Percentiles rank a stretch among this genome's conserved stretches.
Conservation (phyloP, 2,888 invertebrate genomes). For the Dasypolia templi region DNA sequence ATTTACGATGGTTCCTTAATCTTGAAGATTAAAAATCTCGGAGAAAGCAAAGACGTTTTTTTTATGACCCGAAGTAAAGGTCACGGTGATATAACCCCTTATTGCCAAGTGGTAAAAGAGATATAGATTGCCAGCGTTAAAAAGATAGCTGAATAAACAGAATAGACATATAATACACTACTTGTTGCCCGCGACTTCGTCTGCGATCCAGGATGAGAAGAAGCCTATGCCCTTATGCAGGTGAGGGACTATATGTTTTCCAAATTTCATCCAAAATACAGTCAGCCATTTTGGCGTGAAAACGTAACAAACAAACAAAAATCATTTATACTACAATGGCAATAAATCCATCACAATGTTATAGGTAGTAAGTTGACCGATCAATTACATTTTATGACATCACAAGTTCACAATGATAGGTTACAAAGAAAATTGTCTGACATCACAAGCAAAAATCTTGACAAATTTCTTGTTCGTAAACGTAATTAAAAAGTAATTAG, state of each 20-base stretch:
- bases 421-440: not conserved
- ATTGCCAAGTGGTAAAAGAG: conserved; percentile 34
- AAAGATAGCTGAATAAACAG: conserved; percentile 7
- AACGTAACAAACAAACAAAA: too few relatives aligned
- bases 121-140: conserved; percentile 41
- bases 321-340: conserved; percentile 37
- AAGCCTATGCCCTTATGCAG: too few relatives aligned
- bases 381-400: conserved; percentile 61
- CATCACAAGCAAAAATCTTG: not conserved
- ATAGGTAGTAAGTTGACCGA: conserved; percentile 53
- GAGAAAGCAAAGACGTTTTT: conserved; percentile 59
- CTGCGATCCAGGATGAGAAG: too few relatives aligned
- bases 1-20: conserved; percentile 69
- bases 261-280: too few relatives aligned
- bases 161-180: not conserved
- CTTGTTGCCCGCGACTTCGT: too few relatives aligned
- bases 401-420: not conserved
- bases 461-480: not conserved
- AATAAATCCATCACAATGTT: conserved; percentile 57
- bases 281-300: too few relatives aligned
- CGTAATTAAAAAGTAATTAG: not conserved
- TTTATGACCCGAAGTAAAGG: conserved; percentile 51
- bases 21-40: conserved; percentile 65
- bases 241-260: too few relatives aligned
- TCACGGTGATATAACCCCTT: conserved; percentile 33